These are phyloP conservation scores for Jacana jacana DNA, from an alignment of 2,113 vertebrate genomes.

Conservation along the genomic window DNA sequence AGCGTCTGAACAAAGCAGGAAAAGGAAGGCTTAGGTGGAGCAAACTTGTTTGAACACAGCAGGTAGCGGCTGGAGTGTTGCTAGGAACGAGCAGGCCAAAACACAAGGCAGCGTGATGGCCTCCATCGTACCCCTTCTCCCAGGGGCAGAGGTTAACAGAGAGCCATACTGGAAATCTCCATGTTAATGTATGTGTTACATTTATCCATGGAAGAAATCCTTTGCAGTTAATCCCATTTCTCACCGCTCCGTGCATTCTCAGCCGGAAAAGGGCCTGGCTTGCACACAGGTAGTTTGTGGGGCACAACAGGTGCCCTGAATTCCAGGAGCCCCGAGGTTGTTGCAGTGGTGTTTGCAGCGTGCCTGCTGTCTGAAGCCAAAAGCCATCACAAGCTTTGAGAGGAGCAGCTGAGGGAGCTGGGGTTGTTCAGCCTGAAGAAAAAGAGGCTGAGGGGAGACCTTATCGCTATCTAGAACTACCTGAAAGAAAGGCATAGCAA, in stretches of 20 bases:
- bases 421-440: no score
- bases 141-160: not conserved
- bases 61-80: accelerated
- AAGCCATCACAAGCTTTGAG: no score
- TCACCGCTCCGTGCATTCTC: accelerated
- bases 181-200: accelerated
- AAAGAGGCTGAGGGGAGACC: no score
- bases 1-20: not conserved
- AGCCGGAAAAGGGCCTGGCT: no score
- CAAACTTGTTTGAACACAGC: not conserved
- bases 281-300: accelerated
- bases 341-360: accelerated
- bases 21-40: accelerated
- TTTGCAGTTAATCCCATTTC: no score
- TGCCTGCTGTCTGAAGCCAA: not conserved
- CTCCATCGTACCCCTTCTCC: no score
- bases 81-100: not conserved
- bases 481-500: no score
- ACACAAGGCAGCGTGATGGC: accelerated
- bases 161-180: not conserved
- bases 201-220: not conserved
- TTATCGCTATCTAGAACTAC: no score
- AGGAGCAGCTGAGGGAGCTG: no score
- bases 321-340: accelerated
- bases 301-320: accelerated